These are phyloP conservation scores for Trichomalopsis sarcophagae DNA, from an alignment of 1,140 invertebrate species.

Conservation along the genomic window DNA sequence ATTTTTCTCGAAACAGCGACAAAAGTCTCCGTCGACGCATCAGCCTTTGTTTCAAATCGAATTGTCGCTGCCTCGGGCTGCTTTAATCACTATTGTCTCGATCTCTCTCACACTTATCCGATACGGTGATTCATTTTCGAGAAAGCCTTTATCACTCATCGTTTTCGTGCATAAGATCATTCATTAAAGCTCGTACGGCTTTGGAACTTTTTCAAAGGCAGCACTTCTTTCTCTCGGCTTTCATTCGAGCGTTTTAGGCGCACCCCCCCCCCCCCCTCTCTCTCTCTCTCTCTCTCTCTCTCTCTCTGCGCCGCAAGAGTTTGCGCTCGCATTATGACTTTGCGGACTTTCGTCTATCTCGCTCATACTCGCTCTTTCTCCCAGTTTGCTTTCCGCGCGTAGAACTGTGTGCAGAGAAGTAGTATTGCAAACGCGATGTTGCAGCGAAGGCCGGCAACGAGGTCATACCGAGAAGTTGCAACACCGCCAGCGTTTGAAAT, in stretches of 20 bases:
- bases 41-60: background rate
- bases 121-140: background rate
- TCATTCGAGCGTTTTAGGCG: too few species aligned
- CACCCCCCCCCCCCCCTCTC: too few species aligned
- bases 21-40: background rate
- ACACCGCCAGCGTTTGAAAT: constrained; percentile 31
- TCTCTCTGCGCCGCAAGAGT: too few species aligned
- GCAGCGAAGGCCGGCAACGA: background rate
- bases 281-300: too few species aligned
- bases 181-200: background rate
- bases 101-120: background rate
- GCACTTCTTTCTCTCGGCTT: too few species aligned
- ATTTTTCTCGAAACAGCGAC: background rate
- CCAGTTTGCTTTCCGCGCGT: too few species aligned
- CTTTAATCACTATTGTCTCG: too few species aligned
- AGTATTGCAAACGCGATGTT: background rate
- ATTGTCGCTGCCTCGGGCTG: background rate
- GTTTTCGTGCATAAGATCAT: background rate
- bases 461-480: constrained; percentile 8
- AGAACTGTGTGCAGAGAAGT: background rate
- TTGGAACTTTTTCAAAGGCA: background rate
- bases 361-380: too few species aligned
- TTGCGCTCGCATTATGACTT: background rate
- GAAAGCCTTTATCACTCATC: background rate
- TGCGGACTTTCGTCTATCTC: background rate